Evolutionary conservation across 2,888 invertebrate genomes (phyloP), one percentile per base, ranked within the genome.

Genomic region (Folsomia candida): DNA sequence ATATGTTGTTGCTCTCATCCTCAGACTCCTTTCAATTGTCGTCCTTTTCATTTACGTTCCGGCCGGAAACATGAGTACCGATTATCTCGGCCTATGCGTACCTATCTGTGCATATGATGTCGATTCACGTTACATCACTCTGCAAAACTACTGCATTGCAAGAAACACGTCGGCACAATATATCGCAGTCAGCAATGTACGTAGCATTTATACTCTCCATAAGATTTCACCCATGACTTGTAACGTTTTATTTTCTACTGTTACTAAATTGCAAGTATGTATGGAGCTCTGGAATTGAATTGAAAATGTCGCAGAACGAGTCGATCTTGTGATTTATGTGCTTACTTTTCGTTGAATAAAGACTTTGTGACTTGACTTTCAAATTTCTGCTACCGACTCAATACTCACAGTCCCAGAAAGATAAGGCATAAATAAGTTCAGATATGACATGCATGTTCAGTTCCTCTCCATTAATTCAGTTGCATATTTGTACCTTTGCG

Each of bases 261-360:
- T n/a, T n/a, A n/a, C n/a, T n/a, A n/a, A n/a, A n/a, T n/a, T n/a
- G n/a, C n/a, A n/a, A n/a, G n/a, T n/a, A n/a, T n/a, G n/a, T n/a
- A n/a, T n/a, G n/a, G n/a, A n/a, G n/a, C 14, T 37, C 37, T 37
- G 37, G 37, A 54, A 4, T n/a, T 20, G 54, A 54, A 54, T 54
- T 54, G 54, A 54, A 54, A 54, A 54, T 54, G 54, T 54, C 54
- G 54, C n/a, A 22, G 20, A 6, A 54, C 22, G n/a, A 14, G 6
- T 54, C 54, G 54, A 54, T 54, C 54, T 37, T 37, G 54, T 54
- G 54, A 54, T 54, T 54, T 54, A 54, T 54, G 54, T 54, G 54
- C n/a, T 54, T 54, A 14, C 54, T 54, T 54, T 54, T 54, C 54
- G 54, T 54, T 54, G 54, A 54, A 54, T 54, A 54, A 54, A 54